Evolutionary conservation across 2,888 invertebrate genomes (phyloP).

Genomic region (Agrotis segetum): DNA sequence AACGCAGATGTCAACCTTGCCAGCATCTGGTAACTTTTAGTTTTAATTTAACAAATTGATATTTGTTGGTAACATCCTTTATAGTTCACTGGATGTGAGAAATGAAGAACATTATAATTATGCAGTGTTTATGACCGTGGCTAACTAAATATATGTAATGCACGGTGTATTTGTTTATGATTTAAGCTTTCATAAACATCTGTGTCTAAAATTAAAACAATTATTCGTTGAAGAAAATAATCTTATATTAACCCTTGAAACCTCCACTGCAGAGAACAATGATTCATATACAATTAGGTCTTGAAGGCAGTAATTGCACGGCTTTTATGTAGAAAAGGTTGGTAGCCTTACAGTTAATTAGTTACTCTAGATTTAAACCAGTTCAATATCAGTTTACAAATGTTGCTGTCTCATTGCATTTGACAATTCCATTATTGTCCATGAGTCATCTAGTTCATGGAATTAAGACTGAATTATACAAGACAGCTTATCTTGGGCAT

Average conservation of each 20-base stretch:
- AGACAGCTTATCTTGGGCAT: conserved; percentile 27
- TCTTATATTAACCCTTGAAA: too few relatives aligned
- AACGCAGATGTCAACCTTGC: conserved; percentile 83
- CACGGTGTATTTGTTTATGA: conserved; percentile 36
- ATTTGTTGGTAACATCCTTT: conserved; percentile 62
- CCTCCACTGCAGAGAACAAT: too few relatives aligned
- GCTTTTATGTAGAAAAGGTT: too few relatives aligned
- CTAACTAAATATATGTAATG: conserved; percentile 46
- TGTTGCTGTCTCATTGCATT: conserved; percentile 37
- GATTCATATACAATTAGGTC: too few relatives aligned
- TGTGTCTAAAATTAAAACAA: conserved; percentile 6
- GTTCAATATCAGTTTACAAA: conserved; percentile 9
- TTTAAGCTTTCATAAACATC: conserved; percentile 20
- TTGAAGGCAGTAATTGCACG: too few relatives aligned
- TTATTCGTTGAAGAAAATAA: not conserved
- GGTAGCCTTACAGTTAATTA: too few relatives aligned
- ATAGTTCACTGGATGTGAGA: conserved; percentile 56
- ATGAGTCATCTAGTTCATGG: conserved; percentile 52
- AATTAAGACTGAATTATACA: conserved; percentile 36
- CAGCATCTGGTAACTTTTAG: conserved; percentile 83
- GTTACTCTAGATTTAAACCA: not conserved
- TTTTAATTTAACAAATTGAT: conserved; percentile 71
- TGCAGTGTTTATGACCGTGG: conserved; percentile 50
- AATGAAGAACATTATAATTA: conserved; percentile 54
- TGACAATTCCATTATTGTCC: conserved; percentile 44